Conservation (phyloP, 2,113 vertebrate genomes). For the Actinemys pallida region DNA sequence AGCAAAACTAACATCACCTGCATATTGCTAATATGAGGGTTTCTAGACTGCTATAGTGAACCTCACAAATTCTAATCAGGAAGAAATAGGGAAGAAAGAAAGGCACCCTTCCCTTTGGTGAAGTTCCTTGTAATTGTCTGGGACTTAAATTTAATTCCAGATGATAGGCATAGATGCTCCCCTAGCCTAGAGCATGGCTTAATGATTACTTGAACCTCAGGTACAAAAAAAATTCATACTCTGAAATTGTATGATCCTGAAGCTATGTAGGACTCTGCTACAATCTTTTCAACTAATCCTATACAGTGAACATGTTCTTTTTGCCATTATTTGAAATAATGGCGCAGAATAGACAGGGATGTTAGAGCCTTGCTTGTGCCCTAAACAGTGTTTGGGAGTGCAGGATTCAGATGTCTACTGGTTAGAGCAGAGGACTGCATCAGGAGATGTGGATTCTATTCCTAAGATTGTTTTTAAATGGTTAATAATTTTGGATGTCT, state of each 20-base stretch:
- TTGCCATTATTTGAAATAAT: background rate
- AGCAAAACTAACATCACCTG: background rate
- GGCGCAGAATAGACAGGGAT: background rate
- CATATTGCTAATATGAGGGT: background rate
- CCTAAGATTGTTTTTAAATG: background rate
- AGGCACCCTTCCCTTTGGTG: background rate
- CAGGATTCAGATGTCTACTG: background rate
- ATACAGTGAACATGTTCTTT: background rate
- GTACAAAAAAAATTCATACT: background rate
- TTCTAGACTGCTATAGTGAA: background rate
- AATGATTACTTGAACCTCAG: background rate
- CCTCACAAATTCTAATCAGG: background rate
- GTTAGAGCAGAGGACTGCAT: background rate
- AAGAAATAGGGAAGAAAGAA: background rate
- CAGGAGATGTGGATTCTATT: background rate
- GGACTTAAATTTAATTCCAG: background rate
- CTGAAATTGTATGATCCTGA: background rate
- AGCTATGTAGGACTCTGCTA: background rate
- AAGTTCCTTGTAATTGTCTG: background rate
- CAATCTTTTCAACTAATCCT: background rate
- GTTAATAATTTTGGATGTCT: background rate
- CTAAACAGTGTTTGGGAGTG: background rate
- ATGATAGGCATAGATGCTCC: background rate
- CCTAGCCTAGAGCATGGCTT: background rate
- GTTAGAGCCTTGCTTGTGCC: background rate